Percentiles rank a stretch among this genome's conserved stretches.
Conservation (phyloP, 2,113 vertebrate genomes). For the Pachypanchax playfairii region DNA sequence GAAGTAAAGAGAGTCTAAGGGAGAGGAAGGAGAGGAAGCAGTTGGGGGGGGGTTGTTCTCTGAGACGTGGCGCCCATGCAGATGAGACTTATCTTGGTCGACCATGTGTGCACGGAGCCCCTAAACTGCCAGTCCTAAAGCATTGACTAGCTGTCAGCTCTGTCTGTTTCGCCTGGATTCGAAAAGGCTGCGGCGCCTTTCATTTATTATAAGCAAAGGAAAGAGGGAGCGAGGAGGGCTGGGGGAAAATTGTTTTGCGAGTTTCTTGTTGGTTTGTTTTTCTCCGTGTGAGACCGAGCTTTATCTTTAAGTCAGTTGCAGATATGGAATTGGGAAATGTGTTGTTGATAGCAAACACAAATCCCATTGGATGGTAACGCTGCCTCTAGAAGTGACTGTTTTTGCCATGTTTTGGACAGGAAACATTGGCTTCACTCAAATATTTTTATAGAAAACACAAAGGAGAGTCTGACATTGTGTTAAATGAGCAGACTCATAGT, state of each 20-base stretch:
- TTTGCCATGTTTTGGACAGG: slow-evolving; percentile 10
- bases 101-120: slow-evolving; percentile 79
- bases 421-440: slow-evolving; percentile 14
- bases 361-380: slow-evolving; percentile 32
- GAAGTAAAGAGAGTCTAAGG: slow-evolving; percentile 56
- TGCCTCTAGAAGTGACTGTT: slow-evolving; percentile 17
- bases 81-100: slow-evolving; percentile 83
- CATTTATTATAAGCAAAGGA: slow-evolving; percentile 72
- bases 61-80: slow-evolving; percentile 77
- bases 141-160: slow-evolving; percentile 82
- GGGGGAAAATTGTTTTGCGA: slow-evolving; percentile 53
- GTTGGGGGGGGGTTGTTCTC: slow-evolving; percentile 60
- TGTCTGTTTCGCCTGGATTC: slow-evolving; percentile 66
- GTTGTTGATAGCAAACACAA: slow-evolving; percentile 56
- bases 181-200: slow-evolving; percentile 75
- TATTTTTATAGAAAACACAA: background rate
- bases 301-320: slow-evolving; percentile 61
- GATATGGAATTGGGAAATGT: slow-evolving; percentile 52
- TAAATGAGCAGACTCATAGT: background rate
- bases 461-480: background rate
- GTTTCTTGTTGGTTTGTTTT: slow-evolving; percentile 69
- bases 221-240: slow-evolving; percentile 31
- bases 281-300: slow-evolving; percentile 63
- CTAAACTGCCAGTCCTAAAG: slow-evolving; percentile 79
- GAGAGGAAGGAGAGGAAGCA: slow-evolving; percentile 12